Conservation (phyloP, 2,797 vertebrate species). For the Neosilurus mollespiculum region DNA sequence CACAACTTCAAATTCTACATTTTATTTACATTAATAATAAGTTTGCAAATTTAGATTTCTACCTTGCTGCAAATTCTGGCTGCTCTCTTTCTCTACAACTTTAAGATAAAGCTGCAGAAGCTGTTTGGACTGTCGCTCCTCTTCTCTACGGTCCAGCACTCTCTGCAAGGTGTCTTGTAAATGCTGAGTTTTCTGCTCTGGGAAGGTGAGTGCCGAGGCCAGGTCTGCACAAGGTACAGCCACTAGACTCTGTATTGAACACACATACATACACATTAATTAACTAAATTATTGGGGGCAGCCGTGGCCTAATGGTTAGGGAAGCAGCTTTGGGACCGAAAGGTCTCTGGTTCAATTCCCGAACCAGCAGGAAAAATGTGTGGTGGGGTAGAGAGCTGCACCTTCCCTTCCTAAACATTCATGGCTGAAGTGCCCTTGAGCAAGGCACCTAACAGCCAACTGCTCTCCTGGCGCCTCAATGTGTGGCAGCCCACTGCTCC, state of each 20-base stretch:
- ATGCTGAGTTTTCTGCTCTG: slow-evolving; percentile 61
- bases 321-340: too few relatives aligned
- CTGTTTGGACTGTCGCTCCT: slow-evolving; percentile 86
- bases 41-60: background rate
- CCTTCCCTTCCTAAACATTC: too few relatives aligned
- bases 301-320: too few relatives aligned
- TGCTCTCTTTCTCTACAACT: slow-evolving; percentile 67
- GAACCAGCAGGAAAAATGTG: too few relatives aligned
- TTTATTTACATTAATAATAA: background rate
- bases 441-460: too few relatives aligned
- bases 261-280: background rate
- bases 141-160: slow-evolving; percentile 85
- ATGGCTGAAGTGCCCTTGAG: too few relatives aligned
- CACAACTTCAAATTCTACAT: background rate
- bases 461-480: too few relatives aligned
- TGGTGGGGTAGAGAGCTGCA: too few relatives aligned
- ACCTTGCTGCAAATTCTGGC: slow-evolving; percentile 54
- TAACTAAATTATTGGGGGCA: too few relatives aligned
- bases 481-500: too few relatives aligned
- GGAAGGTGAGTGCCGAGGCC: slow-evolving; percentile 76
- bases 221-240: slow-evolving; percentile 78
- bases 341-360: too few relatives aligned
- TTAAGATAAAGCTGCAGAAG: slow-evolving; percentile 86
- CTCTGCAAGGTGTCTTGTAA: slow-evolving; percentile 86
- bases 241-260: slow-evolving; percentile 76